Conservation (phyloP, 1,140 invertebrate genomes). For the Agraylea sexmaculata region DNA sequence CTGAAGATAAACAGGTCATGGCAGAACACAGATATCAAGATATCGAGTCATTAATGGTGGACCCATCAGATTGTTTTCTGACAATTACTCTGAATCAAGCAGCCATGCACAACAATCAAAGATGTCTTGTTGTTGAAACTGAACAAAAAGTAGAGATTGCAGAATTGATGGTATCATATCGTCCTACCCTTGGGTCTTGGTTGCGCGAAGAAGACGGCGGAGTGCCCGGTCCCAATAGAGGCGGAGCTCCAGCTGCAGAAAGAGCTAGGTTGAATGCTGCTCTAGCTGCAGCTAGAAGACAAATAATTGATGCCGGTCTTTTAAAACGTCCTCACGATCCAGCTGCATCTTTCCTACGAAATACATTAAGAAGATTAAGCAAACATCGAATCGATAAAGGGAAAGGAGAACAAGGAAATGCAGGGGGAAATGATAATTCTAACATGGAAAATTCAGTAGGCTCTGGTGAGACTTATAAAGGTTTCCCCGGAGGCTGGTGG, state of each 20-base stretch:
- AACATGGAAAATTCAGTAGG: slow-evolving; percentile 3
- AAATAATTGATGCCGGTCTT: slow-evolving; percentile 71
- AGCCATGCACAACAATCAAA: slow-evolving; percentile 21
- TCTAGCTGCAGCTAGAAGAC: slow-evolving; percentile 57
- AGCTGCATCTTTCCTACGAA: slow-evolving; percentile 66
- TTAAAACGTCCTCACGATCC: slow-evolving; percentile 71
- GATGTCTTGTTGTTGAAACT: slow-evolving; percentile 91
- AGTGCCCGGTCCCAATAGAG: slow-evolving; percentile 22
- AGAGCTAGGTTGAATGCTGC: slow-evolving; percentile 30
- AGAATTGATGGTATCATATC: slow-evolving; percentile 84
- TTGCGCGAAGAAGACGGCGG: slow-evolving; percentile 64
- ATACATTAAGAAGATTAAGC: slow-evolving; percentile 75
- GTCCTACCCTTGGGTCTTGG: slow-evolving; percentile 71
- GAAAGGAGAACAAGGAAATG: slow-evolving; percentile 62
- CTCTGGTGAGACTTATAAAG: slow-evolving; percentile 73
- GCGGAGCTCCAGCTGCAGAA: slow-evolving; percentile 29
- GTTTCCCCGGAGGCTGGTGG: slow-evolving; percentile 72
- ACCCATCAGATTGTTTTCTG: slow-evolving; percentile 84
- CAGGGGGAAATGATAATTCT: slow-evolving; percentile 38
- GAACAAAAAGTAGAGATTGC: slow-evolving; percentile 82
- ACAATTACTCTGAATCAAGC: slow-evolving; percentile 58
- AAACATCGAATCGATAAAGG: slow-evolving; percentile 80
- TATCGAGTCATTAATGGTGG: slow-evolving; percentile 81
- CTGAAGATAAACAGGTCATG: slow-evolving; percentile 79
- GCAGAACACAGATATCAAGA: slow-evolving; percentile 81